Evolutionary conservation across 2,888 invertebrate genomes (phyloP), one percentile per base, ranked within the genome.

Genomic region (Meta bourneti): DNA sequence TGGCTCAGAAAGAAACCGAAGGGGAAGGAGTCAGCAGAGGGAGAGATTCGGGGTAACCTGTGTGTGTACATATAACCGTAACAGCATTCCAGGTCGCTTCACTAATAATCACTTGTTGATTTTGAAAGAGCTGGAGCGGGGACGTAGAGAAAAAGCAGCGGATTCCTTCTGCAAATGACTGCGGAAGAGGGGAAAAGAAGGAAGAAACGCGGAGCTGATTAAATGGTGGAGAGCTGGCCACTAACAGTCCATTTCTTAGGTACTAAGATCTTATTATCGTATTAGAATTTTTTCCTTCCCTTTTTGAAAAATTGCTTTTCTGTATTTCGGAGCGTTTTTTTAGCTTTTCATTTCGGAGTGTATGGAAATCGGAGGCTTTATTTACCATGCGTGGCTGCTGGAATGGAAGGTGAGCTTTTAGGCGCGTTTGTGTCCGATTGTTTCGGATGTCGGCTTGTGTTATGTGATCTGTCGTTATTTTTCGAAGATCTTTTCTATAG

Each of bases 71-170:
- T 52, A 69, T 61, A 80, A 80, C 80, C 69, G 69, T 80, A 61
- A 80, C 20, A 80, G 69, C 80, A 80, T 80, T 80, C 80, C 80
- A 34, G 52, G 61, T 34, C 34, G 34, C 34, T 34, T 34, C 34
- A 34, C 48, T 80, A 80, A 82, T 71, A 71, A 82, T 71, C 82
- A 82, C 71, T 82, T 71, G 71, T 80, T 80, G 80, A 80, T 80
- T 16, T 16, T 48, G 75, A 48, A 48, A 75, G 75, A 48, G 34
- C 4, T 5, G 75, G 75, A 75, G 48, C 34, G 48, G 13, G 34
- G 20, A 13, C 16, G 13, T 11, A 16, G 16, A 69, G 69, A 69
- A 16, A 69, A 69, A 13, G 69, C 69, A 51, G 77, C 11, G 19
- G 51, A 77, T 5, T 51, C 19, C 48, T 19, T n/a, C 51, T 77